Evolutionary conservation across 2,113 vertebrate species (phyloP).

Genomic region (Ciconia boyciana): DNA sequence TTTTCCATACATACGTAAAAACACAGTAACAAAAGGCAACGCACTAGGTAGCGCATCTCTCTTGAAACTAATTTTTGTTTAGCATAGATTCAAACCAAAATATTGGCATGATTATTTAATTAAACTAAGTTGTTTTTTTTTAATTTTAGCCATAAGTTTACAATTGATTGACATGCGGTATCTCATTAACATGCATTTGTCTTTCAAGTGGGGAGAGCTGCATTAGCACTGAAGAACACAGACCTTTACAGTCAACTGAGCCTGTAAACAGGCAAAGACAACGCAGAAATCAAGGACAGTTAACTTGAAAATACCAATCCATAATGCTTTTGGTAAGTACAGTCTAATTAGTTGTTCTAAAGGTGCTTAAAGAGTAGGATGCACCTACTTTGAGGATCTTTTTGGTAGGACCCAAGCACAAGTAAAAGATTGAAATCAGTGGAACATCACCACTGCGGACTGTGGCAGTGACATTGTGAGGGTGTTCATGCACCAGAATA

Average conservation of each 20-base stretch:
- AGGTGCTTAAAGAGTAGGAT: neutral
- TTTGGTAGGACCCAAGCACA: neutral
- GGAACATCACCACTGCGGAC: too few species aligned
- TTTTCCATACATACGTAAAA: neutral
- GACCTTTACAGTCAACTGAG: neutral
- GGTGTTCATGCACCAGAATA: fast-evolving
- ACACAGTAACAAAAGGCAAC: neutral
- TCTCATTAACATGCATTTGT: neutral
- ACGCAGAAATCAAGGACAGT: neutral
- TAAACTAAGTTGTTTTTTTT: neutral
- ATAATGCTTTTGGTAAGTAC: neutral
- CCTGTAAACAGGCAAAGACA: neutral
- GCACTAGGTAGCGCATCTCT: neutral
- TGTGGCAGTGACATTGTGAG: fast-evolving
- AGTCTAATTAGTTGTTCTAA: neutral
- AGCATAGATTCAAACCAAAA: neutral
- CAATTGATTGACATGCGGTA: neutral
- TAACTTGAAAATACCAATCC: neutral
- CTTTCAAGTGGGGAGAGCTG: neutral
- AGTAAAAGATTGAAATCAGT: neutral
- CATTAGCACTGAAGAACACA: neutral
- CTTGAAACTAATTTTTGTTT: neutral
- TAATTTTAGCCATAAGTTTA: neutral
- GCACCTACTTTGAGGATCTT: neutral
- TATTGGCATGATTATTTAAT: neutral